phyloP scores from a whole-genome alignment of 2,797 vertebrate genomes.

The Salmo trutta region DNA sequence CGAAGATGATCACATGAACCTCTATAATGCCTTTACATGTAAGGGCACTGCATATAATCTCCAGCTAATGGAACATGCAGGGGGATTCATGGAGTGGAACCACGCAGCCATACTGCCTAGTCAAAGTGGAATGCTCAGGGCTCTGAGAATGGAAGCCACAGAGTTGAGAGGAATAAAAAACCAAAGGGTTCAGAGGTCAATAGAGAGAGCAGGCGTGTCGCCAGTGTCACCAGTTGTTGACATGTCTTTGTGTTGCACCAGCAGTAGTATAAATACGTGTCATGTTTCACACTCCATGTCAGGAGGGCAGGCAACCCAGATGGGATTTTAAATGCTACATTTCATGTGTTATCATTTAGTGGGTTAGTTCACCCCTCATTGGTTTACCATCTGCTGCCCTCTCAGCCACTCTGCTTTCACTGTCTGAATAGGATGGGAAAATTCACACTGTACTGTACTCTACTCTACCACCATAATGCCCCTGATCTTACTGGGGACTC shows the following conservation, averaged over 20 bases:
- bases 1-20: not conserved
- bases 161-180: constrained; percentile 39
- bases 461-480: constrained; percentile 28
- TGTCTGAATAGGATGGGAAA: constrained; percentile 42
- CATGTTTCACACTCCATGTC: constrained; percentile 73
- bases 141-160: constrained; percentile 31
- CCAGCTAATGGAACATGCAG: constrained; percentile 55
- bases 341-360: constrained; percentile 86
- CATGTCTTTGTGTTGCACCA: constrained; percentile 70
- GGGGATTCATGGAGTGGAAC: constrained; percentile 29
- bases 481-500: constrained; percentile 41
- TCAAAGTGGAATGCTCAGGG: not conserved
- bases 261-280: constrained; percentile 77
- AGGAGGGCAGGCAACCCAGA: constrained; percentile 80
- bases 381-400: constrained; percentile 89
- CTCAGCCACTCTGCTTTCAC: constrained; percentile 44
- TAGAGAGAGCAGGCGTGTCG: constrained; percentile 59
- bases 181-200: constrained; percentile 67
- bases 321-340: constrained; percentile 85
- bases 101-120: not conserved
- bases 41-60: constrained; percentile 45
- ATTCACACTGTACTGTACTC: constrained; percentile 42
- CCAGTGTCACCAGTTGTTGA: constrained; percentile 66
- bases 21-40: constrained; percentile 50
- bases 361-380: constrained; percentile 91